phyloP scores from a whole-genome alignment of 2,797 vertebrate species.

The Florisuga fusca region DNA sequence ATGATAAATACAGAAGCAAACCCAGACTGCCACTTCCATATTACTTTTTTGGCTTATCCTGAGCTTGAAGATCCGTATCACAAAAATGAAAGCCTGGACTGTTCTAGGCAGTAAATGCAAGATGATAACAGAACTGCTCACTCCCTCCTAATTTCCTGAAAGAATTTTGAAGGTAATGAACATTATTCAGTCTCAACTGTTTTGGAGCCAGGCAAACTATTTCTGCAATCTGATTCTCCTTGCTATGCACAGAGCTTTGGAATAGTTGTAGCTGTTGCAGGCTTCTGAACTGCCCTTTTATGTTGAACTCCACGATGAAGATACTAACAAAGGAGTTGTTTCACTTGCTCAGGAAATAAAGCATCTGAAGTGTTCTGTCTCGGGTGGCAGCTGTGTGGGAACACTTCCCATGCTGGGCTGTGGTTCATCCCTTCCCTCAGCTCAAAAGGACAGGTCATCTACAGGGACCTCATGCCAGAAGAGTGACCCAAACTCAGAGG shows the following conservation, averaged over 20 bases:
- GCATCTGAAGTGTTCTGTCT: neutral
- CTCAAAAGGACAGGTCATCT: constrained; percentile 19
- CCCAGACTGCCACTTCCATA: neutral
- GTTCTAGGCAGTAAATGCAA: neutral
- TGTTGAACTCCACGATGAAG: neutral
- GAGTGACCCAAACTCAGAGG: neutral
- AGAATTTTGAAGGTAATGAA: neutral
- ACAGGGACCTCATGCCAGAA: constrained; percentile 16
- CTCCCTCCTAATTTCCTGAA: neutral
- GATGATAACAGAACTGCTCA: neutral
- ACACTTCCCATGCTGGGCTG: constrained; percentile 19
- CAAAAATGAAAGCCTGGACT: neutral
- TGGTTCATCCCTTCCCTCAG: constrained; percentile 20
- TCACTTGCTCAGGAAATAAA: constrained; percentile 45
- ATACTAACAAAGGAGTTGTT: constrained; percentile 44
- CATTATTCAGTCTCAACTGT: neutral
- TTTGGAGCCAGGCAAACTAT: neutral
- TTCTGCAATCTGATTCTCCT: neutral
- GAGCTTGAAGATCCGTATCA: neutral
- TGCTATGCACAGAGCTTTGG: neutral
- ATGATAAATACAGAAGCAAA: neutral
- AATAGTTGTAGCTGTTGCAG: neutral
- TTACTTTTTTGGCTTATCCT: neutral
- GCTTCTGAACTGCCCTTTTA: constrained; percentile 21
- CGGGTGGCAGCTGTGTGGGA: neutral